These are phyloP conservation scores for Saccostrea echinata DNA, from an alignment of 1,140 invertebrate genomes.

Conservation along the genomic window DNA sequence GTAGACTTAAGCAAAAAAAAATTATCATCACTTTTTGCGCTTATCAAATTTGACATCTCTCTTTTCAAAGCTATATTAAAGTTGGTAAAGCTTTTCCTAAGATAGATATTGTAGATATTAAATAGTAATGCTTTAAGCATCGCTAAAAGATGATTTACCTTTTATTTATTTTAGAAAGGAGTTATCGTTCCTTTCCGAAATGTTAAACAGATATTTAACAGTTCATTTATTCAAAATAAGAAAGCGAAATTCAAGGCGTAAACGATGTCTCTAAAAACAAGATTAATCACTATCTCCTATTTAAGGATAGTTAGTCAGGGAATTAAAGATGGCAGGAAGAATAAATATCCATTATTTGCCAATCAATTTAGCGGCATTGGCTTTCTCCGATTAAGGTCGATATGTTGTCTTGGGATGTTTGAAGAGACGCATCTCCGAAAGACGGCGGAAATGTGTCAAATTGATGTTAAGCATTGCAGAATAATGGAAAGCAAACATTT, in stretches of 20 bases:
- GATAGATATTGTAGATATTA: no score
- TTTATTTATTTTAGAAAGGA: no score
- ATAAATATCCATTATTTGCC: slow-evolving; percentile 39
- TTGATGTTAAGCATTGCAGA: slow-evolving; percentile 32
- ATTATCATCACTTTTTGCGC: no score
- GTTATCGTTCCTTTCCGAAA: slow-evolving; percentile 13
- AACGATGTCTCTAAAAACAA: neutral
- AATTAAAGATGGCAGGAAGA: slow-evolving; percentile 32
- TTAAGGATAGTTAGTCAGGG: slow-evolving; percentile 28
- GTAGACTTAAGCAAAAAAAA: no score
- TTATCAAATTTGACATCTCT: no score
- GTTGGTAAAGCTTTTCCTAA: no score
- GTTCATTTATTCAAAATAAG: neutral
- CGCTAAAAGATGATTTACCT: no score
- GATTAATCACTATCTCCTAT: slow-evolving; percentile 26
- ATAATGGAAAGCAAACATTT: slow-evolving; percentile 25
- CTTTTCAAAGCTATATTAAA: no score
- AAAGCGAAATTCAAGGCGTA: neutral
- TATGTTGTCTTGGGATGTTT: slow-evolving; percentile 35
- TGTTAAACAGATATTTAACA: neutral
- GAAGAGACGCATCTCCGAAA: slow-evolving; percentile 35
- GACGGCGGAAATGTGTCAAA: slow-evolving; percentile 25
- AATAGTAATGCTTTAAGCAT: no score
- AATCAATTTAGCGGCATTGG: slow-evolving; percentile 23
- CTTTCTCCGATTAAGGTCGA: slow-evolving; percentile 18